A percentile compares a stretch with the other conserved stretches of the same genome.
Evolutionary conservation across 1,140 invertebrate genomes (phyloP).

Genomic region (Pseudomyrmex dendroicus): DNA sequence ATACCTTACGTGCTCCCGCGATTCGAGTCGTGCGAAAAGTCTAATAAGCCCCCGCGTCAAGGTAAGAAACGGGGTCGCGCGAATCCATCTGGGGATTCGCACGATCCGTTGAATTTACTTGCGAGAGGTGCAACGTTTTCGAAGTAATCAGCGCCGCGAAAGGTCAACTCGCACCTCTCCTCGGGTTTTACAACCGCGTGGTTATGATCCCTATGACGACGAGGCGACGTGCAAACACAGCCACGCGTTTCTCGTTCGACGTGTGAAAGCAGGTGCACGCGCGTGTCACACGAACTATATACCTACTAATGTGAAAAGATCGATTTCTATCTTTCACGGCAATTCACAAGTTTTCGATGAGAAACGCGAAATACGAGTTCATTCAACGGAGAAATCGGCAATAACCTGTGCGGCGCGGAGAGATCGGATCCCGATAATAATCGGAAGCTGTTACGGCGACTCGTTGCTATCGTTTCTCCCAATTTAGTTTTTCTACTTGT

Average conservation of each 20-base stretch:
- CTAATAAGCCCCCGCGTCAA: slow-evolving; percentile 41
- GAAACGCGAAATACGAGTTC: not conserved
- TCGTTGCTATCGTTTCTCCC: too few relatives aligned
- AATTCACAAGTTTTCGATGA: not conserved
- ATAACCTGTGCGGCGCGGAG: too few relatives aligned
- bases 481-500: too few relatives aligned
- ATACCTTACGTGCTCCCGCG: not conserved
- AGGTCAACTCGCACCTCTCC: slow-evolving; percentile 62
- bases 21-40: slow-evolving; percentile 45
- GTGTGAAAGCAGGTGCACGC: slow-evolving; percentile 57
- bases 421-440: too few relatives aligned
- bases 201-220: slow-evolving; percentile 50
- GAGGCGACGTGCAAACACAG: slow-evolving; percentile 60
- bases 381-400: not conserved
- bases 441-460: too few relatives aligned
- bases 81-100: slow-evolving; percentile 26
- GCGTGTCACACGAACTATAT: slow-evolving; percentile 26
- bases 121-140: slow-evolving; percentile 58
- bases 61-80: slow-evolving; percentile 50
- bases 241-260: slow-evolving; percentile 59
- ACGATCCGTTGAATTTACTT: slow-evolving; percentile 54
- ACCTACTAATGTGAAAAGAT: slow-evolving; percentile 39
- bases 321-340: slow-evolving; percentile 37
- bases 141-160: slow-evolving; percentile 55
- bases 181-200: too few relatives aligned